Conservation (phyloP, 2,797 vertebrate genomes). For the Caiman crocodilus region DNA sequence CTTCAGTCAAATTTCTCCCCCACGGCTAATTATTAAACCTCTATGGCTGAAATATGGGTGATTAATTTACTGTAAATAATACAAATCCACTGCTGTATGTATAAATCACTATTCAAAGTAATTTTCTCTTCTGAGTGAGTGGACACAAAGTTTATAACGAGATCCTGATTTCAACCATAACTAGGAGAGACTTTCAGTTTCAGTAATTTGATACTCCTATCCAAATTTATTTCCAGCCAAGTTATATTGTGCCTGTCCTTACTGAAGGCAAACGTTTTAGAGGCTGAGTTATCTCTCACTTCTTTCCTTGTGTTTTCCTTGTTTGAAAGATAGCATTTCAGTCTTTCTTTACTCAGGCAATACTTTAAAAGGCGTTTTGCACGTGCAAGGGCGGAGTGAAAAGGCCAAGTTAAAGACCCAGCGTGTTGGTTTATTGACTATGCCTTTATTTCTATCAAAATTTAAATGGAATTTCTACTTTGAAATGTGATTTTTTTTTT, state of each 20-base stretch:
- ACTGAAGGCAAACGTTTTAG: no score
- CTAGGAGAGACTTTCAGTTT: not conserved
- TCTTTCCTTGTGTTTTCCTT: no score
- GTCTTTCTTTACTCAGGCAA: no score
- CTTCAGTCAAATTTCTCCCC: no score
- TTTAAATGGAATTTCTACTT: not conserved
- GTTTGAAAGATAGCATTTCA: no score
- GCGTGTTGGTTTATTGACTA: not conserved
- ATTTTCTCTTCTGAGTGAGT: not conserved
- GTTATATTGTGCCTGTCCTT: no score
- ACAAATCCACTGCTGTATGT: fast-evolving
- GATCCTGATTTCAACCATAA: not conserved
- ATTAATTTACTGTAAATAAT: fast-evolving
- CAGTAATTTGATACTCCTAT: not conserved
- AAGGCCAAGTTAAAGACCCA: fast-evolving
- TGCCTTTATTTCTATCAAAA: not conserved
- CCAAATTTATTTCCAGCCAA: no score
- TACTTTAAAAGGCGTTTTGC: fast-evolving
- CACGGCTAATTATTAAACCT: not conserved
- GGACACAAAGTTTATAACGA: not conserved
- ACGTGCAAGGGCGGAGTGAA: fast-evolving
- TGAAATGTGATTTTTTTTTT: not conserved
- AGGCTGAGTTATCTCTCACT: no score
- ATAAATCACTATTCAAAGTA: fast-evolving
- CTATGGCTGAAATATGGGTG: not conserved